Conservation (phyloP, 1,140 invertebrate species). For the Chironomus striatipennis region DNA sequence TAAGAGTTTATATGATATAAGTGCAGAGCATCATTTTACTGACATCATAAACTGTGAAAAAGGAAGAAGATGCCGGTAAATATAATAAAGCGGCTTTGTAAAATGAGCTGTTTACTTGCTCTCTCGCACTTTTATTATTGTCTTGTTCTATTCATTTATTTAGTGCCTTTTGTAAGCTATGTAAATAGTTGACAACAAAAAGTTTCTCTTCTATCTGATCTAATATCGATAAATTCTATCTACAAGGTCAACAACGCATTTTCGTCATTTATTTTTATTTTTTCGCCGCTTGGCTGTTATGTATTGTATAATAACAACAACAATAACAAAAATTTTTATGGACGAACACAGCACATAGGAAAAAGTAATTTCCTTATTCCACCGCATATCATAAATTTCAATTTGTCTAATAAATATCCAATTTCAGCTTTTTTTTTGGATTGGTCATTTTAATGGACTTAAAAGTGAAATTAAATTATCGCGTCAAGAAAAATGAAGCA, state of each 20-base stretch:
- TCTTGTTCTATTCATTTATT: neutral
- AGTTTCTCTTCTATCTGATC: neutral
- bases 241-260: neutral
- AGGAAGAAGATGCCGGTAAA: constrained; percentile 1
- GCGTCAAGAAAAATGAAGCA: no score
- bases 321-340: neutral
- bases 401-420: constrained; percentile 16
- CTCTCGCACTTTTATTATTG: neutral
- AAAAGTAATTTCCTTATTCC: constrained; percentile 16
- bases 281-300: neutral
- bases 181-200: constrained; percentile 7
- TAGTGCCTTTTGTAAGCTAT: neutral
- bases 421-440: neutral
- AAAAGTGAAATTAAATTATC: no score
- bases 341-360: neutral
- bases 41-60: neutral
- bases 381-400: constrained; percentile 19
- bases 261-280: neutral
- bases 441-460: neutral
- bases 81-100: neutral
- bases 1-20: neutral
- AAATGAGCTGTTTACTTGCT: neutral
- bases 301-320: neutral
- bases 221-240: neutral
- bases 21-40: neutral